Base-by-base conservation (phyloP, 1,140 invertebrate genomes). In the Lycorma delicatula region DNA sequence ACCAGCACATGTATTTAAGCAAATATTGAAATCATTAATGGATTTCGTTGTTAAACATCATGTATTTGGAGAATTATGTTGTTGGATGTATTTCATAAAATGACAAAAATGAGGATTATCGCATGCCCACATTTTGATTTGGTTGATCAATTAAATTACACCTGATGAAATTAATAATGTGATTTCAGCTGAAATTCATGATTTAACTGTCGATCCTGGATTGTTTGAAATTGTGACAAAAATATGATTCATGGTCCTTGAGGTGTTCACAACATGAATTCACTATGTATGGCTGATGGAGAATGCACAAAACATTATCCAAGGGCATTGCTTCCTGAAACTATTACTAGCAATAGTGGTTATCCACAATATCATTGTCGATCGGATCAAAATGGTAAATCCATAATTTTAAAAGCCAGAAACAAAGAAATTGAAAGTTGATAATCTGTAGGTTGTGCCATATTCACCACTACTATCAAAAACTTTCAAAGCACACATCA, bases 201-300 rank as follows among this genome's bases (percentile, higher is more conserved):
- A 77, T 66, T 27, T 38, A 25, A 34, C 56, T 57, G 60, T 9
- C 23, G 59, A 75, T 61, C 64, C 68, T 46, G 49, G 60, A 48
- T 63, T 77, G 25, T 63, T 68, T 68, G 65, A 63, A 31, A 60
- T 73, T 54, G 68, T 78, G 16, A 71, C 3, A 72, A 65, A 54
- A 56, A 71, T 59, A 79, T 79, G 75, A 73, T 77, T 64, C 73
- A 78, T 69, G 73, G 73, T 31, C 73, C 71, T n/a, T n/a, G n/a
- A n/a, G n/a, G n/a, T n/a, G n/a, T n/a, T n/a, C n/a, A n/a, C n/a
- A n/a, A n/a, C n/a, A n/a, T n/a, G n/a, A n/a, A n/a, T n/a, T n/a
- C n/a, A n/a, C 3, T 77, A 73, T 63, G 73, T 72, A 71, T 75
- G 71, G 41, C 55, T 41, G 61, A 73, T 60, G 69, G 67, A 54